Conservation (phyloP, 1,140 invertebrate genomes). For the Drosophila asahinai region DNA sequence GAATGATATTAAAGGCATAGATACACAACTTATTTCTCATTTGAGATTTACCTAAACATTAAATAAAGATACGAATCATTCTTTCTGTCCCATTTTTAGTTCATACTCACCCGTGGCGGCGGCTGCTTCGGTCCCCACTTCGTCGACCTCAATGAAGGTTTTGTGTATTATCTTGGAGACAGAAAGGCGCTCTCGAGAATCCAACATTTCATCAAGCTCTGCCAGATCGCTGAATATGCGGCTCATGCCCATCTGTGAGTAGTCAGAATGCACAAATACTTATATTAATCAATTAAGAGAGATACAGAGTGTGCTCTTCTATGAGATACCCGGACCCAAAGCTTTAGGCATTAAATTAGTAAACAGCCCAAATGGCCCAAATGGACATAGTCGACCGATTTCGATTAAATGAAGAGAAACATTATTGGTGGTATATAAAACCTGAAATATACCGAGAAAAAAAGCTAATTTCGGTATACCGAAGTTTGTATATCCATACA, state of each 20-base stretch:
- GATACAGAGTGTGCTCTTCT: neutral
- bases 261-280: neutral
- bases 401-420: too few species aligned
- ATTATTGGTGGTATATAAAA: too few species aligned
- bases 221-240: slow-evolving; percentile 87
- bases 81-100: slow-evolving; percentile 7
- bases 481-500: too few species aligned
- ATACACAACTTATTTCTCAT: too few species aligned
- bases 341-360: neutral
- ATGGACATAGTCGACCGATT: too few species aligned
- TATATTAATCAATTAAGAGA: neutral
- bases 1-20: too few species aligned
- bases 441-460: too few species aligned
- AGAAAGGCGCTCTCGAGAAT: slow-evolving; percentile 68
- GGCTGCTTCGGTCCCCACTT: slow-evolving; percentile 88
- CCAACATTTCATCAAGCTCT: slow-evolving; percentile 87
- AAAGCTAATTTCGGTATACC: too few species aligned
- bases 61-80: too few species aligned
- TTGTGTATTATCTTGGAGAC: slow-evolving; percentile 87
- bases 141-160: slow-evolving; percentile 87
- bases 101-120: slow-evolving; percentile 82
- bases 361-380: too few species aligned
- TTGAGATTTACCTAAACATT: too few species aligned
- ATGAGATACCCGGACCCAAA: neutral
- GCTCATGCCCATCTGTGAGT: slow-evolving; percentile 86